Percentiles rank a stretch among this genome's conserved stretches.
Evolutionary conservation across 2,888 invertebrate genomes (phyloP).

Genomic region (Crematogaster levior): DNA sequence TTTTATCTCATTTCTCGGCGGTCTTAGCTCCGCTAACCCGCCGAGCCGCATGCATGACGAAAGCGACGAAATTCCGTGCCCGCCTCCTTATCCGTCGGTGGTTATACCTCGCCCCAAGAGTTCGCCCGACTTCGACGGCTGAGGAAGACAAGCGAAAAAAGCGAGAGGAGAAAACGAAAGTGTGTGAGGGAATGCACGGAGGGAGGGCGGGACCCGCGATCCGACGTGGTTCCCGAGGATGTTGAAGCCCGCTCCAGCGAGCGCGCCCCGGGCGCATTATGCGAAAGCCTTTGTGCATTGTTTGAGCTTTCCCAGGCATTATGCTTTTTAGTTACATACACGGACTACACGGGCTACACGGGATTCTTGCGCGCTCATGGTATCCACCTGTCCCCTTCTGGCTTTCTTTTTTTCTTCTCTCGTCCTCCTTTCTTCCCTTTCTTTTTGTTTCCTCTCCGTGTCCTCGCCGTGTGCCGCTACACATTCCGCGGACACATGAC

Average conservation of each 20-base stretch:
- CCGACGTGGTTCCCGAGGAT: constrained; percentile 61
- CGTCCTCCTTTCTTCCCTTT: constrained; percentile 5
- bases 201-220: constrained; percentile 18
- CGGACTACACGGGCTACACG: too few species aligned
- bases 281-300: constrained; percentile 81
- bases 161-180: not conserved
- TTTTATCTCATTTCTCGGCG: constrained; percentile 33
- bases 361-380: constrained; percentile 69
- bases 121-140: constrained; percentile 15
- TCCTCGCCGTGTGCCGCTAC: not conserved
- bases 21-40: constrained; percentile 31
- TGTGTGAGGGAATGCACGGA: constrained; percentile 1
- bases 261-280: constrained; percentile 79
- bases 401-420: constrained; percentile 47
- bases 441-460: not conserved
- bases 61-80: constrained; percentile 54
- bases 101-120: not conserved
- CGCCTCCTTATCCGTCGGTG: constrained; percentile 30
- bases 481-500: not conserved
- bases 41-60: constrained; percentile 56
- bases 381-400: constrained; percentile 67
- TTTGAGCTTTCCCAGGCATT: constrained; percentile 81
- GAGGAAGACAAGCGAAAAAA: constrained; percentile 22
- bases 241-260: constrained; percentile 73
- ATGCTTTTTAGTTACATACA: constrained; percentile 78